Percentiles rank a stretch among this genome's conserved stretches.
Evolutionary conservation across 2,888 invertebrate genomes (phyloP).

Genomic region (Ectemnius continuus): DNA sequence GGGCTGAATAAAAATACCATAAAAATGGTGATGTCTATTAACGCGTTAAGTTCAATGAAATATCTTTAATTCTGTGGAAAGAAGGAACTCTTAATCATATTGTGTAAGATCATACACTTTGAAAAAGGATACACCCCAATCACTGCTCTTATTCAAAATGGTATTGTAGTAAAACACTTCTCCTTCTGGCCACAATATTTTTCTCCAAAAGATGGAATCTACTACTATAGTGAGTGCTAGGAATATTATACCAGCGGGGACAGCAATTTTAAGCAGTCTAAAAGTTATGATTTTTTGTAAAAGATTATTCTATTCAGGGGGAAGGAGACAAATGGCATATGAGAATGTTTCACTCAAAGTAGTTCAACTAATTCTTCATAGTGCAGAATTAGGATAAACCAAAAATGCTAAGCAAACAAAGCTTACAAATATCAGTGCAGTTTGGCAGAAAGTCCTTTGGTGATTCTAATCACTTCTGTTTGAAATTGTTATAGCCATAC

Average conservation of each 20-base stretch:
- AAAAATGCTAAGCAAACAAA: constrained; percentile 51
- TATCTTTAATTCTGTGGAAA: not conserved
- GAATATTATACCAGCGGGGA: constrained; percentile 85
- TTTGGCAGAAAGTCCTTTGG: constrained; percentile 57
- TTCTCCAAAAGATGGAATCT: constrained; percentile 96
- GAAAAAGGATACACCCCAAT: constrained; percentile 97
- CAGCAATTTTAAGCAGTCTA: constrained; percentile 85
- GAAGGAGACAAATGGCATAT: not conserved
- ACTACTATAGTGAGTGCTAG: constrained; percentile 86
- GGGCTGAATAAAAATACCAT: constrained; percentile 99
- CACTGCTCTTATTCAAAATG: constrained; percentile 93
- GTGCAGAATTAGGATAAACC: constrained; percentile 23
- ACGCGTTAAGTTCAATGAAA: constrained; percentile 69
- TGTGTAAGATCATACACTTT: not conserved
- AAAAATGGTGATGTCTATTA: constrained; percentile 92
- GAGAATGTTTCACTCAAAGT: constrained; percentile 8
- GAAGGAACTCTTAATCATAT: not conserved
- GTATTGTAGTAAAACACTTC: constrained; percentile 98
- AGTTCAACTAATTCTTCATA: constrained; percentile 22
- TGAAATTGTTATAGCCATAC: constrained; percentile 55
- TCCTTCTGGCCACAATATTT: constrained; percentile 96
- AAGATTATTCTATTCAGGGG: constrained; percentile 27
- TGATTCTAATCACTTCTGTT: constrained; percentile 58
- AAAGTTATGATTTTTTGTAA: constrained; percentile 61
- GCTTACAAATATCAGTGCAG: constrained; percentile 57